Percentiles rank a stretch among this genome's conserved stretches.
Evolutionary conservation across 2,113 vertebrate genomes (phyloP).

Genomic region (Myxocyprinus asiaticus): DNA sequence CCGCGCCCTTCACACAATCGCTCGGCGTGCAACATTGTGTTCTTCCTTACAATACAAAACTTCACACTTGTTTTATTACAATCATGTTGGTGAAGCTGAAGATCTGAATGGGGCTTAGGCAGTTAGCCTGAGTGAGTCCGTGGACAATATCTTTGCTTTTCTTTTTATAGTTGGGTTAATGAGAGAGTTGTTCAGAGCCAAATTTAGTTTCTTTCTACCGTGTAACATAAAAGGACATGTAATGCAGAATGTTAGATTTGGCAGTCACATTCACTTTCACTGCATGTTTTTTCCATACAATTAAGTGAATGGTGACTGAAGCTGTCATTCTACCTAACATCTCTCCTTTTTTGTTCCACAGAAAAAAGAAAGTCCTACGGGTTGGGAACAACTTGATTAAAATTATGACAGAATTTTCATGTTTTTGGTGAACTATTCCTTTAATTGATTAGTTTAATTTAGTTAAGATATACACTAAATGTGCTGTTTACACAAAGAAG

Average conservation of each 20-base stretch:
- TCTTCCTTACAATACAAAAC: conserved; percentile 69
- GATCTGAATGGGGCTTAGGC: conserved; percentile 57
- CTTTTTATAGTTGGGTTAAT: not conserved
- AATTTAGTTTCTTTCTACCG: not conserved
- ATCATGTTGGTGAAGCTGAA: conserved; percentile 66
- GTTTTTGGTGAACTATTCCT: too few relatives aligned
- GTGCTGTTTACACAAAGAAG: not conserved
- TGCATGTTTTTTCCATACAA: too few relatives aligned
- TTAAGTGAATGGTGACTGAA: too few relatives aligned
- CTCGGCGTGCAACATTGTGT: conserved; percentile 76
- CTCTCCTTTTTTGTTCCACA: too few relatives aligned
- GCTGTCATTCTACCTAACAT: too few relatives aligned
- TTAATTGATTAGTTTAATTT: not conserved
- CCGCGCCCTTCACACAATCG: conserved; percentile 78
- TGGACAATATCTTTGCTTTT: not conserved
- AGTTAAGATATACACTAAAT: not conserved
- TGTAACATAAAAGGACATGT: too few relatives aligned
- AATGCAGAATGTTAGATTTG: too few relatives aligned
- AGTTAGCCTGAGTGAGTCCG: conserved; percentile 8
- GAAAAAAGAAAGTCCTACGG: too few relatives aligned
- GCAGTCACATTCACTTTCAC: too few relatives aligned
- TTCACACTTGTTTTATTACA: conserved; percentile 74
- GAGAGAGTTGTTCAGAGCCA: not conserved
- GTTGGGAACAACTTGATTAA: too few relatives aligned
- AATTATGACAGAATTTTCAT: too few relatives aligned